phyloP scores from a whole-genome alignment of 2,888 invertebrate species.

The Crossocerus cetratus region DNA sequence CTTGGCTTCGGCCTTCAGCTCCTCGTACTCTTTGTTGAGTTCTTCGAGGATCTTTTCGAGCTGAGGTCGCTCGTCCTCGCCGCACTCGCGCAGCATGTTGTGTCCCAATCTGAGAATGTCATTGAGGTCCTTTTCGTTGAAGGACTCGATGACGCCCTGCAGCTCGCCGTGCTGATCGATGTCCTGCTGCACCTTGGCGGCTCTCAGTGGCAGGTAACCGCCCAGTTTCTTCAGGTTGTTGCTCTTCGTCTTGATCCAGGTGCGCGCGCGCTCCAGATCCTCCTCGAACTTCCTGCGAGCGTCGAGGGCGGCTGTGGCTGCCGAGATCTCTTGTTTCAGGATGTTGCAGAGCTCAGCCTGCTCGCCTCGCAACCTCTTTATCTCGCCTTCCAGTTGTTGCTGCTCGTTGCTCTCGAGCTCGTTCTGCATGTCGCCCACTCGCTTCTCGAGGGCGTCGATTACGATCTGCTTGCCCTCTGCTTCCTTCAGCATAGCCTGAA shows the following conservation, averaged over 20 bases:
- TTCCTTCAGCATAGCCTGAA: conserved; percentile 85
- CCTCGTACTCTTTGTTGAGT: conserved; percentile 85
- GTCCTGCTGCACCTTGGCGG: conserved; percentile 90
- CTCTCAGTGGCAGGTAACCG: conserved; percentile 87
- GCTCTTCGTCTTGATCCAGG: conserved; percentile 88
- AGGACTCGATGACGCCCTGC: conserved; percentile 87
- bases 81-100: conserved; percentile 88
- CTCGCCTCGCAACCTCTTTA: conserved; percentile 85
- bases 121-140: conserved; percentile 85
- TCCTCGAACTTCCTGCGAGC: conserved; percentile 86
- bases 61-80: conserved; percentile 83
- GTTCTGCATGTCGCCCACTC: conserved; percentile 89
- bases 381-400: conserved; percentile 85
- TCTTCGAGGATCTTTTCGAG: conserved; percentile 84
- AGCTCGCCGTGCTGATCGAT: conserved; percentile 86
- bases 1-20: conserved; percentile 85
- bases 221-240: conserved; percentile 87
- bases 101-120: conserved; percentile 88
- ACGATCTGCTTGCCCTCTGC: conserved; percentile 90
- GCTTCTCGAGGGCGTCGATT: conserved; percentile 89
- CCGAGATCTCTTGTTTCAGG: conserved; percentile 86
- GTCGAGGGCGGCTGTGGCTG: conserved; percentile 84
- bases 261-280: conserved; percentile 87
- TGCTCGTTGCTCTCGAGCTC: conserved; percentile 92
- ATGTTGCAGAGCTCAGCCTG: conserved; percentile 86